Percentiles rank a stretch among this genome's conserved stretches.
Evolutionary conservation across 2,888 invertebrate species (phyloP).

Genomic region (Agelastica alni): DNA sequence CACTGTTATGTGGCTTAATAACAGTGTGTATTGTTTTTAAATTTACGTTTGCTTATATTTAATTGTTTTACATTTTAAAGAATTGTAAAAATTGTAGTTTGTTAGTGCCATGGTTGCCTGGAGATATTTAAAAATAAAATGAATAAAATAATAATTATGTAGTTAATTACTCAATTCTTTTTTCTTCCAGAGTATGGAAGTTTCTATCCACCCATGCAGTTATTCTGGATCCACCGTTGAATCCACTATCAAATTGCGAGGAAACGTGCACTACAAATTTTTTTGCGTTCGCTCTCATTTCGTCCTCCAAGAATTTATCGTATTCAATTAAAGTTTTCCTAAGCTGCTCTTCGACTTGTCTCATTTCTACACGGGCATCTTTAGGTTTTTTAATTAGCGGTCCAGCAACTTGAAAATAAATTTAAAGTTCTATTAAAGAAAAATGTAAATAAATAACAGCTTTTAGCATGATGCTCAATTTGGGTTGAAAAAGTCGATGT

Average conservation of each 20-base stretch:
- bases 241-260: conserved; percentile 63
- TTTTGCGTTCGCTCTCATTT: conserved; percentile 49
- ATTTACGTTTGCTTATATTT: too few relatives aligned
- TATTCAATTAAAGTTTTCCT: conserved; percentile 44
- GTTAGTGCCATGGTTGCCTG: too few relatives aligned
- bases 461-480: too few relatives aligned
- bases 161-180: conserved; percentile 58
- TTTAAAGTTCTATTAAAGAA: background rate
- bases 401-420: conserved; percentile 13
- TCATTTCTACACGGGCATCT: conserved; percentile 34
- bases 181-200: conserved; percentile 69
- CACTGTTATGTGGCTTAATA: too few relatives aligned
- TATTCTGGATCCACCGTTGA: conserved; percentile 63
- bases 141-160: too few relatives aligned
- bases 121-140: too few relatives aligned
- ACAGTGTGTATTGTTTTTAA: too few relatives aligned
- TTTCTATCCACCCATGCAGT: conserved; percentile 64
- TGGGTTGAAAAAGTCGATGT: too few relatives aligned
- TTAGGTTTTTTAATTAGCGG: background rate
- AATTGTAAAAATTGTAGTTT: too few relatives aligned
- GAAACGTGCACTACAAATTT: conserved; percentile 66
- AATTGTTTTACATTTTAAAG: too few relatives aligned
- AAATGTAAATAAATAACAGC: too few relatives aligned
- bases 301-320: conserved; percentile 43
- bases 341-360: conserved; percentile 32